Evolutionary conservation across 2,113 vertebrate genomes (phyloP).

Genomic region (Lepisosteus osseus): DNA sequence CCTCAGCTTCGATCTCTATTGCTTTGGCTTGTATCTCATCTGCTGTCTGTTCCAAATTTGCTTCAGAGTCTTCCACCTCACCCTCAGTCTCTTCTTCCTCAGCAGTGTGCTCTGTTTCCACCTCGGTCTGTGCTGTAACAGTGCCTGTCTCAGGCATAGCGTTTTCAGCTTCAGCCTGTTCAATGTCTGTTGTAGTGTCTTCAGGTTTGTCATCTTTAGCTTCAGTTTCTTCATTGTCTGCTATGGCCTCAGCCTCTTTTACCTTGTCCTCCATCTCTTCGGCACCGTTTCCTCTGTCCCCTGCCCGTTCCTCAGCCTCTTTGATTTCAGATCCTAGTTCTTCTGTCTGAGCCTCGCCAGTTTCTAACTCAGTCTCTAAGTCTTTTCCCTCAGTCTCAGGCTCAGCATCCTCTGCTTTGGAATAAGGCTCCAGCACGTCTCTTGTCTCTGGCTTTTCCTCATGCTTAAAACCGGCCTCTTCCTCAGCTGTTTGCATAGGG

Average conservation of each 20-base stretch:
- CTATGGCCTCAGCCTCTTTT: neutral
- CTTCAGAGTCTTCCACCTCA: neutral
- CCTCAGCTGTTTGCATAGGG: too few relatives aligned
- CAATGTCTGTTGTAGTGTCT: slow-evolving; percentile 17
- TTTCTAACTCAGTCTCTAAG: neutral
- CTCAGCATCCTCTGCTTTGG: neutral
- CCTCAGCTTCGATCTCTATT: neutral
- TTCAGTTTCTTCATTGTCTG: slow-evolving; percentile 23
- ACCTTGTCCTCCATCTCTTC: neutral
- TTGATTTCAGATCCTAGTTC: neutral
- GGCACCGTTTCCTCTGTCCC: slow-evolving; percentile 7
- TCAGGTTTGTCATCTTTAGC: slow-evolving; percentile 30
- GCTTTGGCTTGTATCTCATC: neutral
- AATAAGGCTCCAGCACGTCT: slow-evolving; percentile 11
- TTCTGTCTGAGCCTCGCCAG: neutral
- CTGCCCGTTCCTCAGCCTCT: slow-evolving; percentile 11
- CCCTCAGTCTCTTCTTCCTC: neutral
- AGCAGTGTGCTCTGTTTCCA: neutral
- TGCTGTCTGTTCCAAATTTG: neutral
- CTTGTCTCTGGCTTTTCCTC: slow-evolving; percentile 16
- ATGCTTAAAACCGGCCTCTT: slow-evolving; percentile 17
- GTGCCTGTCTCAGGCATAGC: too few relatives aligned
- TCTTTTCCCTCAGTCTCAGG: neutral
- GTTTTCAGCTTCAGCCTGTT: slow-evolving; percentile 17
- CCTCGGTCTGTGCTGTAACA: slow-evolving; percentile 15